Evolutionary conservation across 2,888 invertebrate genomes (phyloP), one percentile per base, ranked within the genome.

Genomic region (Amblyjoppa proteus): DNA sequence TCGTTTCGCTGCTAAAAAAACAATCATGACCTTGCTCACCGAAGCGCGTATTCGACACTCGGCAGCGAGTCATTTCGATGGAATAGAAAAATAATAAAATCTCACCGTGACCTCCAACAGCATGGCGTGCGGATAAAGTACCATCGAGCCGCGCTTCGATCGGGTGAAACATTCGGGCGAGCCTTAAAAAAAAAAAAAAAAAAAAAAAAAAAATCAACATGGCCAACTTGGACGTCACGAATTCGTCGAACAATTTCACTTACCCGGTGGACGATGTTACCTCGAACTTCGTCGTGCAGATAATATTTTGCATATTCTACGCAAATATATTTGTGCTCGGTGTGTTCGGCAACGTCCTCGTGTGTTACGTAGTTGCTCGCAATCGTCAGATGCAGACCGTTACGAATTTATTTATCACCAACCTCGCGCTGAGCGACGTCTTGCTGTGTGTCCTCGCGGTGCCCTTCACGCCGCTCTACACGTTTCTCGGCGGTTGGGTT

Each of bases 351-450:
- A 99, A 99, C 94, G 95, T 97, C 0, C 95, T 99, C 25, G 99
- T 99, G 31, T 98, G 98, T 92, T 99, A 97, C 92, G 99, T 99
- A 20, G 99, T 99, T 6, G 96, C 97, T 51, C 95, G 98, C 45
- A 99, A 99, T 94, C 97, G 97, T 89, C 97, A 98, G 41, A 99
- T 99, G 99, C 99, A 99, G 93, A 99, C 99, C 0, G 99, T 99
- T 53, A 99, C 99, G 3, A 99, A 99, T 94, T 96, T 99, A 75
- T 99, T 99, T 95, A 99, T 99, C 92, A 98, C 98, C 61, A 99
- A 99, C 94, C 95, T 99, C 90, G 99, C 99, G 0, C 95, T 99
- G 49, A 98, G 99, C 9, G 99, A 99, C 94, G 98, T 99, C 70
- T 95, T 99, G 68, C 96, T 99, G 88, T 99, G 99, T 93, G 96